Conservation (phyloP, 2,888 invertebrate genomes). For the Tipula confusa region DNA sequence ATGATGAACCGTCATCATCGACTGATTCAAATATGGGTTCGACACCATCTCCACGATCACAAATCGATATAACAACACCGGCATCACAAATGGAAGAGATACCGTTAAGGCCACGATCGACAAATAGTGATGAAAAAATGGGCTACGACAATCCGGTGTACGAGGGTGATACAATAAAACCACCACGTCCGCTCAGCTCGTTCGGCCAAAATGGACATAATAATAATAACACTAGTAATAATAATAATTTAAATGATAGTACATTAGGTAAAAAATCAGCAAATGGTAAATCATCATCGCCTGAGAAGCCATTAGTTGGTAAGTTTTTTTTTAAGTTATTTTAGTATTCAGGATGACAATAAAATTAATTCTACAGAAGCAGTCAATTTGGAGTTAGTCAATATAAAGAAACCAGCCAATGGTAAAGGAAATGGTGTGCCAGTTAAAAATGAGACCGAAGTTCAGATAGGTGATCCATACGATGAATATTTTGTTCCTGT, state of each 20-base stretch:
- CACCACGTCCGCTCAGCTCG: constrained; percentile 37
- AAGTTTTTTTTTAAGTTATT: constrained; percentile 10
- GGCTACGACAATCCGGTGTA: constrained; percentile 38
- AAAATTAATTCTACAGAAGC: constrained; percentile 55
- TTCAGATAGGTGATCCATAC: constrained; percentile 65
- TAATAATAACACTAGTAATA: constrained; percentile 14
- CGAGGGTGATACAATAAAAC: constrained; percentile 35
- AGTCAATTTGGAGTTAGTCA: constrained; percentile 74
- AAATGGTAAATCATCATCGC: constrained; percentile 35
- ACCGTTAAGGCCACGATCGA: constrained; percentile 35
- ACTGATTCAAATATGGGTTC: constrained; percentile 34
- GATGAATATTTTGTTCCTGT: constrained; percentile 83
- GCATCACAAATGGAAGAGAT: constrained; percentile 35
- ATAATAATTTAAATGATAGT: constrained; percentile 34
- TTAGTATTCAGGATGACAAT: no score
- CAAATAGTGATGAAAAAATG: constrained; percentile 36
- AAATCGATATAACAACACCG: constrained; percentile 32
- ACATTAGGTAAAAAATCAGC: constrained; percentile 31
- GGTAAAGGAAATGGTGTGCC: constrained; percentile 56
- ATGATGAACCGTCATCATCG: constrained; percentile 37
- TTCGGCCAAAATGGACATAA: constrained; percentile 36
- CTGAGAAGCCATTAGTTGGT: constrained; percentile 34
- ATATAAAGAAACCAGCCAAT: constrained; percentile 57
- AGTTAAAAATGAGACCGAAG: constrained; percentile 62
- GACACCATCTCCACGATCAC: constrained; percentile 38